Evolutionary conservation across 2,888 invertebrate genomes (phyloP).

Genomic region (Drosophila picticornis): DNA sequence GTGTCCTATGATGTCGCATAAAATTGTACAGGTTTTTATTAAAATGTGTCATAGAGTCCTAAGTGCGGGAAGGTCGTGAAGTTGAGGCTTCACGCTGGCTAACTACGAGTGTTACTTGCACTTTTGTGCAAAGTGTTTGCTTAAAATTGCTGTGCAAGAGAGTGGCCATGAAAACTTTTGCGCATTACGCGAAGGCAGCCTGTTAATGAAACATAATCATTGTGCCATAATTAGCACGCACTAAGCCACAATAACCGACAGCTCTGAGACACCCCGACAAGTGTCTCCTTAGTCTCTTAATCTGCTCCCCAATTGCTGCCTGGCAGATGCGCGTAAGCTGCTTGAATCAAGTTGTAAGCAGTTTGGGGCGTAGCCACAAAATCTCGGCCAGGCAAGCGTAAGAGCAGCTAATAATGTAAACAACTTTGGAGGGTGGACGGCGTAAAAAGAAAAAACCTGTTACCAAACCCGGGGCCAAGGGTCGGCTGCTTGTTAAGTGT

Average conservation of each 20-base stretch:
- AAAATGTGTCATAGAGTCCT: constrained; percentile 58
- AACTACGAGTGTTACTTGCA: constrained; percentile 66
- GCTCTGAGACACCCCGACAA: constrained; percentile 9
- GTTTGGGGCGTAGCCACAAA: constrained; percentile 39
- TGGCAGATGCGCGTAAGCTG: constrained; percentile 36
- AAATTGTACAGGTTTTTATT: constrained; percentile 74
- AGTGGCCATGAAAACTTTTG: constrained; percentile 60
- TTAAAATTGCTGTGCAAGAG: constrained; percentile 45
- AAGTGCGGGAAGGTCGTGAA: constrained; percentile 13
- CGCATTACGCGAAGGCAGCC: constrained; percentile 42
- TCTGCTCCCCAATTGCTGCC: constrained; percentile 19
- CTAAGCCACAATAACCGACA: constrained; percentile 48
- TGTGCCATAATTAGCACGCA: constrained; percentile 72
- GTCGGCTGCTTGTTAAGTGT: constrained; percentile 43
- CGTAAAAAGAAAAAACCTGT: constrained; percentile 23
- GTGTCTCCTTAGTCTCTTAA: not conserved
- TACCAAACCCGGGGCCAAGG: constrained; percentile 25
- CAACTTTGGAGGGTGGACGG: constrained; percentile 46
- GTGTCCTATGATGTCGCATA: constrained; percentile 54
- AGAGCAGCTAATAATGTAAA: constrained; percentile 76
- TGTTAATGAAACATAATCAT: constrained; percentile 73
- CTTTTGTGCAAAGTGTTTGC: constrained; percentile 50
- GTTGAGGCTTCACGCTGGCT: constrained; percentile 27
- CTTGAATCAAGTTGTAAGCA: constrained; percentile 51
- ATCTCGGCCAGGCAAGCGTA: constrained; percentile 65